Base-by-base conservation (phyloP, 2,113 vertebrate species). In the Platanista minor region DNA sequence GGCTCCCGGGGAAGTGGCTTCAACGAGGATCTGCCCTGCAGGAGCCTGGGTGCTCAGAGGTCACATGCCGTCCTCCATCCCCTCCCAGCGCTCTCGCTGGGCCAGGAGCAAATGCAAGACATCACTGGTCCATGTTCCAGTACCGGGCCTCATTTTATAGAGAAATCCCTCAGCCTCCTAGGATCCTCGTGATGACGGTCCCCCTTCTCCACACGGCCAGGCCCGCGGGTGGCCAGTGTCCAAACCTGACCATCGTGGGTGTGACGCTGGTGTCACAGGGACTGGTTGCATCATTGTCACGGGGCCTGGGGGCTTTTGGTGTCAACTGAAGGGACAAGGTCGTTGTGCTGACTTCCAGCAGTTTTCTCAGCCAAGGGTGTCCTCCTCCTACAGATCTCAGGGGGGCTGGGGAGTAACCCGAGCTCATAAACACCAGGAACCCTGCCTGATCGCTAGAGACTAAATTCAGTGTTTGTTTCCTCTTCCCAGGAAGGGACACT, bases 81-180 rank as follows among this genome's bases (percentile, higher is more conserved):
- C 33, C 67, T 69, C 21, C 69, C 39, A 72, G 69, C 0, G 6
- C 46, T 17, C 31, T 20, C 75, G 2, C 75, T 23, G 31, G 75
- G 75, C 75, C 75, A 52, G 31, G 46, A 23, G 46, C 20, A 8
- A 13, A 43, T 12, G 5, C 10, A 29, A n/a, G 21, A 46, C 31
- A 0, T 13, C 23, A 15, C 21, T 13, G 75, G 75, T 4, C 75
- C 13, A 6, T n/a, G 75, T 29, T 52, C 46, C 31, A 14, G 75
- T 10, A 78, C 12, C 0, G 0, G 31, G 75, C 46, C 49, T 33
- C 31, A 12, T n/a, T 49, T 23, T 3, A 3, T 1, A 7, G 75
- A 2, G 18, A n/a, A n/a, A 23, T 21, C 18, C 46, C 75, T 33
- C 75, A 2, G 46, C 46, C 74, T 52, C 46, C 74, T 11, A 29